A percentile compares a stretch with the other conserved stretches of the same genome.
Evolutionary conservation across 2,888 invertebrate species (phyloP).

Genomic region (Drosophila anomalata): DNA sequence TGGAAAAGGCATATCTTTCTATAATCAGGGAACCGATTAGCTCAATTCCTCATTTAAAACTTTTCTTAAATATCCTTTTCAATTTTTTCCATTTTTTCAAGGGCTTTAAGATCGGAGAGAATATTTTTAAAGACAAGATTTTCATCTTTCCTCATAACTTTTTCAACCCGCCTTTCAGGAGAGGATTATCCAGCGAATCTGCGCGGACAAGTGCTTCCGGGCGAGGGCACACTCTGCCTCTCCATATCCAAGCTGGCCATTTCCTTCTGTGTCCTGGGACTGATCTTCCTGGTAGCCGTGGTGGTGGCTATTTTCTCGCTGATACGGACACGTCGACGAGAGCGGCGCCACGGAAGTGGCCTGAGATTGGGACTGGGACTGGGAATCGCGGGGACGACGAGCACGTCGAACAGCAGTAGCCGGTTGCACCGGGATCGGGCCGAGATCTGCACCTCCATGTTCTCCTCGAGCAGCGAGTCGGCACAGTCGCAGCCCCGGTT

Average conservation of each 20-base stretch:
- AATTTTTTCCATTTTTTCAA: no score
- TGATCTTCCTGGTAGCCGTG: constrained; percentile 89
- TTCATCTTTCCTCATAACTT: not conserved
- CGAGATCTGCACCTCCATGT: constrained; percentile 82
- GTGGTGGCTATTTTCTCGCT: constrained; percentile 89
- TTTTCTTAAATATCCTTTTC: no score
- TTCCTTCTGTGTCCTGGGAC: constrained; percentile 89
- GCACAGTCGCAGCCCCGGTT: constrained; percentile 82
- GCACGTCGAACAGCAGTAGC: constrained; percentile 71
- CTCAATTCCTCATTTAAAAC: no score
- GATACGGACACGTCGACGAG: constrained; percentile 85
- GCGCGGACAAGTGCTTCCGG: constrained; percentile 61
- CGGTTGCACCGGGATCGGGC: constrained; percentile 72
- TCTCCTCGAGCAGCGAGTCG: constrained; percentile 83
- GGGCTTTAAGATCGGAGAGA: not conserved
- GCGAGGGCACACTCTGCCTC: constrained; percentile 86
- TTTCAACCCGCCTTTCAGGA: constrained; percentile 57
- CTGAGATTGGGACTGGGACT: constrained; percentile 35
- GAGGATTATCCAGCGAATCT: constrained; percentile 82
- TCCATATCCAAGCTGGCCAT: constrained; percentile 91
- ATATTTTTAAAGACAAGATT: not conserved
- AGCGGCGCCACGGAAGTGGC: constrained; percentile 51
- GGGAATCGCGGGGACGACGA: constrained; percentile 45
- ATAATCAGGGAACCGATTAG: no score
- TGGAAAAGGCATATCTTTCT: no score